Base-by-base conservation (phyloP, 2,113 vertebrate genomes). In the Aspidoscelis tigris region DNA sequence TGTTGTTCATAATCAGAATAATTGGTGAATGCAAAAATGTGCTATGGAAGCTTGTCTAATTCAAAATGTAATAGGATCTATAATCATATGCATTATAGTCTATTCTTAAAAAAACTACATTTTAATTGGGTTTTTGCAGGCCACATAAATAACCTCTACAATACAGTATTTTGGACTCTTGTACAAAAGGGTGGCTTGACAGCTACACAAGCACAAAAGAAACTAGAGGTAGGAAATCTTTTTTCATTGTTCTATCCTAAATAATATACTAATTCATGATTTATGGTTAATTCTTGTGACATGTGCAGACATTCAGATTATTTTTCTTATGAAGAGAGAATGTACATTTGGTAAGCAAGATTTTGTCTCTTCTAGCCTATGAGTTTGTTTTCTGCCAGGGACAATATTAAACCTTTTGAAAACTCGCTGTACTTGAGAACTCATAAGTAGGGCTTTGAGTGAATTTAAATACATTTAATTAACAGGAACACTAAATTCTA, bases 81-180 rank as follows among this genome's bases (percentile, higher is more conserved):
- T 78, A 83, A 88, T 73, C 7, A 39, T 50, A 33, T 2, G n/a
- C 88, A 61, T 61, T 61, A 61, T 61, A 61, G 4, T 61, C 58
- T 18, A 61, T 18, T 16, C 58, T 61, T 61, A 61, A 61, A 58
- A 58, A 61, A 61, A 61, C 58, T 18, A 18, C 14, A 14, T 87
- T 44, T 77, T 16, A 78, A 50, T 87, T 47, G 47, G 55, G 33
- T 89, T 78, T 41, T 22, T 84, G 22, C 89, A 99, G 99, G 99
- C 93, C 99, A 99, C 86, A 93, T 99, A 61, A 99, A 99, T 94
- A 99, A 99, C 91, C 96, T 99, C 87, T 99, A 98, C 89, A 99
- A 99, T 90, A 99, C 98, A 26, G 97, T 97, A 66, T 99, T 99
- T 92, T 99, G 99, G 99, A 95, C 96, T 64, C 96, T 99, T 47